Evolutionary conservation across 2,113 vertebrate species (phyloP).

Genomic region (Donacobius atricapilla): DNA sequence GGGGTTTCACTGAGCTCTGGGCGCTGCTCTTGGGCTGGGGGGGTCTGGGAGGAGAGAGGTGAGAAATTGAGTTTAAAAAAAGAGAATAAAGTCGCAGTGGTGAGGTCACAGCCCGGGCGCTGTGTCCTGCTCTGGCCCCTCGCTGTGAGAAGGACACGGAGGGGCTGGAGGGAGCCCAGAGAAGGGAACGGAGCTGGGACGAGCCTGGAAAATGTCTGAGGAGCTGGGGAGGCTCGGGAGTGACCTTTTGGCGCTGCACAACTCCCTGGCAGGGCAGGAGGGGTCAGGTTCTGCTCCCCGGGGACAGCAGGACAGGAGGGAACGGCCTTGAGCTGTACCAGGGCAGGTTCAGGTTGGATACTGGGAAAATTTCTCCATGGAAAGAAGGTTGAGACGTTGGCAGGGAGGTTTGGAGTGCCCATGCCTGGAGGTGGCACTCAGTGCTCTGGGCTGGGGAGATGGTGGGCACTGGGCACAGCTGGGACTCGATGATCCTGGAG

Average conservation of each 20-base stretch:
- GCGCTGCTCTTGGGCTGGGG: not conserved
- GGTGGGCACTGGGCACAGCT: not conserved
- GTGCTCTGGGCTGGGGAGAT: not conserved
- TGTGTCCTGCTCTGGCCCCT: not conserved
- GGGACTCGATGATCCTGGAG: accelerated
- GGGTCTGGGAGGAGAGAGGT: not conserved
- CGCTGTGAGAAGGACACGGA: not conserved
- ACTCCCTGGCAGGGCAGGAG: not conserved
- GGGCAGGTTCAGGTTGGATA: not conserved
- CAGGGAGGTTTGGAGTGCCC: not conserved
- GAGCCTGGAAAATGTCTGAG: not conserved
- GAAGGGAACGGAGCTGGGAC: not conserved
- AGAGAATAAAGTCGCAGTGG: accelerated
- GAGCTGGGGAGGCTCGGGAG: not conserved
- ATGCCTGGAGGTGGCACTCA: not conserved
- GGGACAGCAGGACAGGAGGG: not conserved
- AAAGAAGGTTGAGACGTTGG: accelerated
- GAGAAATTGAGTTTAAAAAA: not conserved
- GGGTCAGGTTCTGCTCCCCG: not conserved
- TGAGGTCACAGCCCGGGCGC: not conserved
- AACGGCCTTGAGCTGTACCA: accelerated
- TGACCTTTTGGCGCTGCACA: not conserved
- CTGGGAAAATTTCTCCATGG: not conserved
- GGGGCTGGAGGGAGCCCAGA: not conserved
- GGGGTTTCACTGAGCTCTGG: not conserved